phyloP scores from a whole-genome alignment of 2,113 vertebrate species.

The Nibea albiflora region DNA sequence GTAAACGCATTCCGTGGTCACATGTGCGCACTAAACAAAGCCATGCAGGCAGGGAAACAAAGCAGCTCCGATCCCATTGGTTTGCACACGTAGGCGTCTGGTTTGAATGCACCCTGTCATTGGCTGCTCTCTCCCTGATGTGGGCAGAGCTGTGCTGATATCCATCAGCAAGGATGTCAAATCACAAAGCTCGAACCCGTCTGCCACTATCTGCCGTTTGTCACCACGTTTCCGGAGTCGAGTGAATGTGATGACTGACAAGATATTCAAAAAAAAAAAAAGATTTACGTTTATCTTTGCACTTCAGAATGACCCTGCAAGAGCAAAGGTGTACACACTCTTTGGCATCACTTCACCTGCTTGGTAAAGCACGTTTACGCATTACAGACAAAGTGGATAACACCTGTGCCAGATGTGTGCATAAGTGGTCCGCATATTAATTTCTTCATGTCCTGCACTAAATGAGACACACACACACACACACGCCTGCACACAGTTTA shows the following conservation, averaged over 20 bases:
- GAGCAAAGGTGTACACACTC: no score
- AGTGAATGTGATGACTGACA: not conserved
- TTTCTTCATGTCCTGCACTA: not conserved
- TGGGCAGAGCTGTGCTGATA: slow-evolving; percentile 34
- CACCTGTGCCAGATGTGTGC: not conserved
- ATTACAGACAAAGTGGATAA: not conserved
- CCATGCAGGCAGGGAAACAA: slow-evolving; percentile 49
- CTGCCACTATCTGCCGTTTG: slow-evolving; percentile 22
- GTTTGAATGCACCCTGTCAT: slow-evolving; percentile 26
- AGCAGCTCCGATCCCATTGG: slow-evolving; percentile 70
- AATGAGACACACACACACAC: not conserved
- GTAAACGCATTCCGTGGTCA: slow-evolving; percentile 74
- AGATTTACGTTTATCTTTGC: not conserved
- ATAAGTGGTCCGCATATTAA: not conserved
- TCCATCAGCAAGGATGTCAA: slow-evolving; percentile 28
- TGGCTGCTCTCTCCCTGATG: slow-evolving; percentile 46
- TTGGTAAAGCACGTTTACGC: not conserved
- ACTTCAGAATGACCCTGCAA: not conserved
- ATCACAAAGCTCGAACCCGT: slow-evolving; percentile 40
- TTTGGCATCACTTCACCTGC: not conserved
- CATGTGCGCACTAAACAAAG: slow-evolving; percentile 70
- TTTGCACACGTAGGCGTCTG: slow-evolving; percentile 1
- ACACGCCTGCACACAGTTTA: slow-evolving; percentile 2
- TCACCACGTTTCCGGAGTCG: not conserved
- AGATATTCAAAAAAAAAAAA: not conserved